phyloP scores from a whole-genome alignment of 2,888 invertebrate species.

The Pollenia angustigena region DNA sequence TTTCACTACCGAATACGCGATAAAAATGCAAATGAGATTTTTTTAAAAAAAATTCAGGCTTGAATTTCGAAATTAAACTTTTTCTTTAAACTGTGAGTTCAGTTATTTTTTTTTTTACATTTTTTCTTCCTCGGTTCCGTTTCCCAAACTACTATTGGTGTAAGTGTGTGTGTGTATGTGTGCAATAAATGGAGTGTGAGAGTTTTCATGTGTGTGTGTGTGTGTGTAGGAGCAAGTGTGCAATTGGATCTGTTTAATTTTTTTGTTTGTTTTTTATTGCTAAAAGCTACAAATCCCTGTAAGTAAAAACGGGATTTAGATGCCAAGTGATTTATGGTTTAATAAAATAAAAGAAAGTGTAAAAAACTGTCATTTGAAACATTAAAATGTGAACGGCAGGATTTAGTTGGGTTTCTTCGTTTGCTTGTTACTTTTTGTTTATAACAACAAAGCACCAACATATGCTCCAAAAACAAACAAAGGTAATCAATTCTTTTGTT shows the following conservation, averaged over 20 bases:
- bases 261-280: conserved; percentile 18
- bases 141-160: not conserved
- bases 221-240: not conserved
- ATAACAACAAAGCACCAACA: conserved; percentile 46
- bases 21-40: conserved; percentile 17
- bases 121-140: conserved; percentile 17
- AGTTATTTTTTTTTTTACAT: conserved; percentile 4
- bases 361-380: conserved; percentile 36
- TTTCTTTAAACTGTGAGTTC: conserved; percentile 34
- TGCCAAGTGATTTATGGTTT: conserved; percentile 61
- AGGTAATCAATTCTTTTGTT: not conserved
- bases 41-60: not conserved
- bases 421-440: conserved; percentile 1
- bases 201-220: not conserved
- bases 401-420: not conserved
- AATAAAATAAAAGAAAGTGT: conserved; percentile 45
- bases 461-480: conserved; percentile 41
- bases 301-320: conserved; percentile 52
- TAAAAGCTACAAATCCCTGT: conserved; percentile 53
- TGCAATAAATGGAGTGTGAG: not conserved
- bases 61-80: conserved; percentile 49
- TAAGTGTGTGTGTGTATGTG: not conserved
- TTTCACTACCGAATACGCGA: conserved; percentile 45
- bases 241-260: not conserved
- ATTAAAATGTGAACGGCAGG: conserved; percentile 32